Conservation (phyloP, 1,140 invertebrate species). For the Aphelinus atriplicis region DNA sequence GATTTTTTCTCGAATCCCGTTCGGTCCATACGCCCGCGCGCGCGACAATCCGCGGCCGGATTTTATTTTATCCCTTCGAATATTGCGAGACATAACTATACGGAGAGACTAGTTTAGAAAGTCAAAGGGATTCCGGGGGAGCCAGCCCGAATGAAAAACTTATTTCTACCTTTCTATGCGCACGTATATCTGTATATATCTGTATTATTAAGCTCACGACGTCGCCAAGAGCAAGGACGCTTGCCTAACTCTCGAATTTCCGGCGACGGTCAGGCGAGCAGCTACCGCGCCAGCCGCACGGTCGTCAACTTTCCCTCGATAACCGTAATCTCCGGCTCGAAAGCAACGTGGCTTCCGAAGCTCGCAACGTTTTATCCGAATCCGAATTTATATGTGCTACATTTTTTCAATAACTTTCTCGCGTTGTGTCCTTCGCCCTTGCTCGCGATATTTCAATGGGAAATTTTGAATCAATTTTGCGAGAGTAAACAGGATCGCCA, state of each 20-base stretch:
- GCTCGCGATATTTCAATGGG: too few relatives aligned
- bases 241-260: conserved; percentile 36
- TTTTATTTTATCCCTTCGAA: not conserved
- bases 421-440: too few relatives aligned
- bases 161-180: not conserved
- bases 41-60: not conserved
- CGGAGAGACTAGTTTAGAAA: too few relatives aligned
- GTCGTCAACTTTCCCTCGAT: conserved; percentile 22
- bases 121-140: too few relatives aligned
- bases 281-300: not conserved
- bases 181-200: not conserved
- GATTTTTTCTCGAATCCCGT: too few relatives aligned
- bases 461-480: too few relatives aligned
- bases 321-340: conserved; percentile 36
- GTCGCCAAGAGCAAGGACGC: too few relatives aligned
- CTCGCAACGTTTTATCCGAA: too few relatives aligned
- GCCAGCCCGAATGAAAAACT: not conserved
- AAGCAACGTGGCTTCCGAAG: conserved; percentile 1
- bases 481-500: too few relatives aligned
- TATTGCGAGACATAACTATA: not conserved
- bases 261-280: conserved; percentile 27
- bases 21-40: not conserved
- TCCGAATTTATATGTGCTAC: too few relatives aligned
- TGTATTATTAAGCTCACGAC: too few relatives aligned
- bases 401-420: too few relatives aligned